Conservation (phyloP, 2,797 vertebrate species). For the Rachycentron canadum region DNA sequence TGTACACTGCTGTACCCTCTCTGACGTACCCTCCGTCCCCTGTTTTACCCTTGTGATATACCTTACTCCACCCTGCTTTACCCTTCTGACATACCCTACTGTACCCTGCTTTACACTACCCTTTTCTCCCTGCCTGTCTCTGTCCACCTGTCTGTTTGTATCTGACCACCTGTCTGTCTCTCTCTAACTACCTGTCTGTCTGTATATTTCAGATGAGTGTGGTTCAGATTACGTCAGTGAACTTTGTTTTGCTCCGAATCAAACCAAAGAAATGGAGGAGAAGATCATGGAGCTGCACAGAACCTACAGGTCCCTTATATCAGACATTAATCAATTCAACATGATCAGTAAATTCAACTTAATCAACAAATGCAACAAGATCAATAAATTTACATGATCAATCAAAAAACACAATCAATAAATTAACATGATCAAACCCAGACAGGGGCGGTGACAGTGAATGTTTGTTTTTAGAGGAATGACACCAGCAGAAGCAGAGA, state of each 20-base stretch:
- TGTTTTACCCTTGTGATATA: no score
- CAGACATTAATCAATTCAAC: no score
- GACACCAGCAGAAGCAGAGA: conserved; percentile 95
- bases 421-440: neutral
- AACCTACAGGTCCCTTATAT: conserved; percentile 88
- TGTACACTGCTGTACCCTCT: no score
- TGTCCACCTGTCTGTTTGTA: no score
- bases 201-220: conserved; percentile 84
- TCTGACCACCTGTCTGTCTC: neutral
- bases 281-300: conserved; percentile 95
- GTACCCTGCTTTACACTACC: fast-evolving
- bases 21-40: no score
- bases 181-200: conserved; percentile 1
- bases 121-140: no score
- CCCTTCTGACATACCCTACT: no score
- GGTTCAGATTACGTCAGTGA: conserved; percentile 90
- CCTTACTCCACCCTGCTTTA: no score
- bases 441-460: neutral
- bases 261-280: conserved; percentile 96
- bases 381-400: no score
- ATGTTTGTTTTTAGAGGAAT: conserved; percentile 88
- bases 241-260: conserved; percentile 93
- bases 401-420: no score
- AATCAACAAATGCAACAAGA: no score
- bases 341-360: no score